Percentiles rank a stretch among this genome's conserved stretches.
phyloP scores from a whole-genome alignment of 2,113 vertebrate species.

The Nibea coibor region DNA sequence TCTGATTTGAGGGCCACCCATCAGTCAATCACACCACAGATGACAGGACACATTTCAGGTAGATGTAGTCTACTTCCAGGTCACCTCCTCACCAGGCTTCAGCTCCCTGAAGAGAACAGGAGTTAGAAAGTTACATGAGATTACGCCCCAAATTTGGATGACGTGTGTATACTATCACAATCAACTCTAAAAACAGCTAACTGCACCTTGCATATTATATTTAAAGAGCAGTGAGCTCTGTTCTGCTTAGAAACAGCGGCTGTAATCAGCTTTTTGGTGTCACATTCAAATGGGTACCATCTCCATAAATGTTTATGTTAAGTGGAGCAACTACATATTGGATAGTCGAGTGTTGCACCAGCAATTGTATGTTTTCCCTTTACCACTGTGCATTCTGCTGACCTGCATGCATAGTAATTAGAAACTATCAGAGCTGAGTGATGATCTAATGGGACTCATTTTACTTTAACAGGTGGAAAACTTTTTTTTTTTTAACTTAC shows the following conservation, averaged over 20 bases:
- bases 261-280: not conserved
- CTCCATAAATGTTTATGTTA: not conserved
- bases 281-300: not conserved
- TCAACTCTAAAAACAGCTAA: not conserved
- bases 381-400: not conserved
- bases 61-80: conserved; percentile 89
- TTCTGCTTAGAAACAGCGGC: not conserved
- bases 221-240: not conserved
- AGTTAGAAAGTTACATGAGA: not conserved
- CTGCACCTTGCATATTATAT: not conserved
- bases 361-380: not conserved
- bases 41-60: conserved; percentile 37
- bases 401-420: not conserved
- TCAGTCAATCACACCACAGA: conserved; percentile 48
- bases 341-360: not conserved
- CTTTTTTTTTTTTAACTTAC: conserved; percentile 71
- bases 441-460: not conserved
- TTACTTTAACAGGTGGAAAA: not conserved
- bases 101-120: conserved; percentile 85
- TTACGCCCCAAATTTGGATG: not conserved
- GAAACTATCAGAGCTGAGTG: not conserved
- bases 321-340: not conserved
- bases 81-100: conserved; percentile 90
- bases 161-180: not conserved
- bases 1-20: conserved; percentile 39